These are phyloP conservation scores for Eleginops maclovinus DNA, from an alignment of 2,113 vertebrate species.

Conservation along the genomic window DNA sequence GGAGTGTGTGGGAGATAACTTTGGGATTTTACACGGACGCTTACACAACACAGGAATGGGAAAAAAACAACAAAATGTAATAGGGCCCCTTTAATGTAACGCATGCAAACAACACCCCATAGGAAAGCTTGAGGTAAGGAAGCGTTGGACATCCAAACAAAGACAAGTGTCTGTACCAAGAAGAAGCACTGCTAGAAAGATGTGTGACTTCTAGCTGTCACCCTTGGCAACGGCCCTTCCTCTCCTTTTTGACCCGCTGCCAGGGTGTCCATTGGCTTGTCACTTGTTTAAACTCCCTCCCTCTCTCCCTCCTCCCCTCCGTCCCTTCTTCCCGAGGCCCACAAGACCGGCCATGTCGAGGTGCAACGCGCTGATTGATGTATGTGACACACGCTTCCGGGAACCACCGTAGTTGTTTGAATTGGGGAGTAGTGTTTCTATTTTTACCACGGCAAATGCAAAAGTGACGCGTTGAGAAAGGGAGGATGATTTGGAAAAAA, in stretches of 20 bases:
- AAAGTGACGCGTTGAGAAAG: conserved; percentile 1
- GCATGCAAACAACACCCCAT: background rate
- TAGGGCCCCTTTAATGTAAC: too few relatives aligned
- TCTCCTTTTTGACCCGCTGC: conserved; percentile 57
- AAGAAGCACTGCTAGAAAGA: conserved; percentile 21
- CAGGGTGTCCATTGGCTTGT: conserved; percentile 64
- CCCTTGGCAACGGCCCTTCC: conserved; percentile 60
- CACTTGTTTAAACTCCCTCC: conserved; percentile 41
- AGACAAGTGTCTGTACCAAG: conserved; percentile 3
- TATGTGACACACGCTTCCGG: conserved; percentile 49
- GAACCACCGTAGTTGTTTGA: conserved; percentile 15
- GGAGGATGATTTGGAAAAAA: background rate
- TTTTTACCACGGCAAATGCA: conserved; percentile 20
- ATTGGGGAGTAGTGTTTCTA: conserved; percentile 29
- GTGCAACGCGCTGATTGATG: conserved; percentile 52
- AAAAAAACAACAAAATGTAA: too few relatives aligned
- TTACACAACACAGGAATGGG: too few relatives aligned
- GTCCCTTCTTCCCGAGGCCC: conserved; percentile 33
- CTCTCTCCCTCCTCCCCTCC: background rate
- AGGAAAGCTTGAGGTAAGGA: conserved; percentile 5
- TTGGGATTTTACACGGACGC: too few relatives aligned
- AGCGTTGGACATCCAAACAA: conserved; percentile 22
- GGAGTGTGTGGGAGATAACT: too few relatives aligned
- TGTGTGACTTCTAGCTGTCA: conserved; percentile 66
- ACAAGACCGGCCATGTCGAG: conserved; percentile 40